Evolutionary conservation across 2,113 vertebrate genomes (phyloP), one percentile per base, ranked within the genome.

Genomic region (Daphoenositta chrysoptera): DNA sequence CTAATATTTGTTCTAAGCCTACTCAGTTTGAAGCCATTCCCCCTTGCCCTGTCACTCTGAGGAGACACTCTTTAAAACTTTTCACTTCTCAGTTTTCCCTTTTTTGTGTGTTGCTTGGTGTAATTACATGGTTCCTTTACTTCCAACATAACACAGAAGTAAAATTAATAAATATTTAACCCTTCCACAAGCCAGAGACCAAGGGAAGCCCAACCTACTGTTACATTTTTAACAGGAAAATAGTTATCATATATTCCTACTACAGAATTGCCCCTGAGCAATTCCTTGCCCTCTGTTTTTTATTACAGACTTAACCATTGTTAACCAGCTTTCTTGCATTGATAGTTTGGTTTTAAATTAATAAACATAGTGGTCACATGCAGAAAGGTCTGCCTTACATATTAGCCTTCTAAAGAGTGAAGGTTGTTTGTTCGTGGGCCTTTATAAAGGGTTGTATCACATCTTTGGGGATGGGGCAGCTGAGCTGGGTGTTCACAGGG

Each of bases 291-390:
- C 83, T 96, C 94, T 95, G 96, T 93, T 93, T 95, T 94, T 90
- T 88, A 92, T 96, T 95, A 94, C 94, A 92, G 71, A 71, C 85
- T 92, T 93, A 93, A 92, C 66, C 86, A 54, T 92, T 94, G 93
- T 94, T 95, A 93, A 96, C 93, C 9, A 15, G 85, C 88, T 94
- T 90, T 92, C 96, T 93, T 95, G 60, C 92, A 94, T 90, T 96
- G 93, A 96, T 94, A 95, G 90, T 89, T 96, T 90, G 88, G 93
- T 96, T 95, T 96, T 96, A 96, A 96, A 97, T 96, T 95, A 97
- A 97, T 96, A 96, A 93, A 91, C 86, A 33, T 92, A 89, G 90
- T 78, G 95, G 94, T 97, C 94, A 97, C 94, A 93, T 96, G 95
- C 66, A 93, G 93, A 53, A 93, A 87, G 93, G 58, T 39, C 94